Evolutionary conservation across 2,888 invertebrate species (phyloP).

Genomic region (Ashinkailepas kermadecensis): DNA sequence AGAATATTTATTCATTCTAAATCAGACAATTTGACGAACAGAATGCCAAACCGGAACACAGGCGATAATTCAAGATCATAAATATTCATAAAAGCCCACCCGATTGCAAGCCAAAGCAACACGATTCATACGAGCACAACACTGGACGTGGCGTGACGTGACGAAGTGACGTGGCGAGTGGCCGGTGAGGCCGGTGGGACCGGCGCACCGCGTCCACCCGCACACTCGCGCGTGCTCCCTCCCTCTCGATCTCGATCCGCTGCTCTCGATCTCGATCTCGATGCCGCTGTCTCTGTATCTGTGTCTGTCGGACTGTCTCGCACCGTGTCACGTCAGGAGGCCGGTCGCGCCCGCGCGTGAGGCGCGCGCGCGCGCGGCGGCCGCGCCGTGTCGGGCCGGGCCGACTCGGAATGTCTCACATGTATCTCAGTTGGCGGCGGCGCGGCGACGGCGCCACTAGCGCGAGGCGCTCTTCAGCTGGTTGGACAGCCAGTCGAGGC

Average conservation of each 20-base stretch:
- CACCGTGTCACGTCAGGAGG: too few species aligned
- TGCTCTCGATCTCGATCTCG: too few species aligned
- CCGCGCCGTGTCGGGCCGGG: neutral
- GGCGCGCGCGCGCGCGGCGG: neutral
- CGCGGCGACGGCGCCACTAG: constrained; percentile 46
- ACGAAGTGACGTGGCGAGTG: neutral
- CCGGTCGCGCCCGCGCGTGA: too few species aligned
- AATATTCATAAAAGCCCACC: constrained; percentile 19
- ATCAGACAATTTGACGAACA: constrained; percentile 3
- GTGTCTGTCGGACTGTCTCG: neutral
- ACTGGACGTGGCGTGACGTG: neutral
- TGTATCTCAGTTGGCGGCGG: neutral
- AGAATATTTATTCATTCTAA: constrained; percentile 18
- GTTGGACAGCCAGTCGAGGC: constrained; percentile 99
- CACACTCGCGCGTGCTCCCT: too few species aligned
- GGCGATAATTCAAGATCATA: constrained; percentile 10
- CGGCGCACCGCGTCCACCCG: too few species aligned
- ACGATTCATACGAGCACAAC: constrained; percentile 5
- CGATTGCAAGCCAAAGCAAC: constrained; percentile 20
- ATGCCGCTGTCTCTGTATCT: neutral
- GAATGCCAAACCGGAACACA: constrained; percentile 1
- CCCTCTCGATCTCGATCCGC: too few species aligned
- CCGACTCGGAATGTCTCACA: constrained; percentile 10
- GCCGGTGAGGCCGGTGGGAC: neutral
- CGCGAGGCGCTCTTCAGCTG: constrained; percentile 97